phyloP scores from a whole-genome alignment of 1,140 invertebrate genomes.

The Hypsibius dujardini region DNA sequence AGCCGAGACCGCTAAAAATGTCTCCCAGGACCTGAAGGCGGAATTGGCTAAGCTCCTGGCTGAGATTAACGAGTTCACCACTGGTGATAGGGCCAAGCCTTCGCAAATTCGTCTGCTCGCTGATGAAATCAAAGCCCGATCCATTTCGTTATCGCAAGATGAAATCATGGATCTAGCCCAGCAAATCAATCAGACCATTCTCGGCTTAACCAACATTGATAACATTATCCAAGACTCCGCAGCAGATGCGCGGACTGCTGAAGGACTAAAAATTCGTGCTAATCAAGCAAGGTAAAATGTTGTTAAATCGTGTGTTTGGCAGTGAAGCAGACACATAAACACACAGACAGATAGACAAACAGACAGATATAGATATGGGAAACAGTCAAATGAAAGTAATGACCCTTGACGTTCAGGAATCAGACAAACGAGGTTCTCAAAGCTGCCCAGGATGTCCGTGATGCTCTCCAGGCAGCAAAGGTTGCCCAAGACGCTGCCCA shows the following conservation, averaged over 20 bases:
- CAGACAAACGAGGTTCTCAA: constrained; percentile 39
- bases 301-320: no score
- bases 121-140: constrained; percentile 39
- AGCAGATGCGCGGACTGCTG: constrained; percentile 52
- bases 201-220: constrained; percentile 69
- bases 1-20: constrained; percentile 39
- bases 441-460: constrained; percentile 40
- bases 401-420: no score
- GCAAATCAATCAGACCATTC: constrained; percentile 65
- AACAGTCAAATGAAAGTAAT: no score
- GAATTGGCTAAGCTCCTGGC: constrained; percentile 43
- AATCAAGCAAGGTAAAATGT: no score
- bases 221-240: constrained; percentile 65
- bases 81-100: constrained; percentile 54
- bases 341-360: no score
- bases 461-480: constrained; percentile 47
- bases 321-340: no score
- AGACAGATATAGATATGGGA: no score
- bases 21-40: constrained; percentile 38
- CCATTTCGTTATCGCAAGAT: constrained; percentile 55
- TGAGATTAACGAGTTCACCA: constrained; percentile 54
- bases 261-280: constrained; percentile 53
- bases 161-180: constrained; percentile 63
- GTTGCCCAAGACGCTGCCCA: constrained; percentile 57
- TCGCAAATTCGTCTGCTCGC: constrained; percentile 58